phyloP scores from a whole-genome alignment of 2,888 invertebrate species.

The Charanyca ferruginea region DNA sequence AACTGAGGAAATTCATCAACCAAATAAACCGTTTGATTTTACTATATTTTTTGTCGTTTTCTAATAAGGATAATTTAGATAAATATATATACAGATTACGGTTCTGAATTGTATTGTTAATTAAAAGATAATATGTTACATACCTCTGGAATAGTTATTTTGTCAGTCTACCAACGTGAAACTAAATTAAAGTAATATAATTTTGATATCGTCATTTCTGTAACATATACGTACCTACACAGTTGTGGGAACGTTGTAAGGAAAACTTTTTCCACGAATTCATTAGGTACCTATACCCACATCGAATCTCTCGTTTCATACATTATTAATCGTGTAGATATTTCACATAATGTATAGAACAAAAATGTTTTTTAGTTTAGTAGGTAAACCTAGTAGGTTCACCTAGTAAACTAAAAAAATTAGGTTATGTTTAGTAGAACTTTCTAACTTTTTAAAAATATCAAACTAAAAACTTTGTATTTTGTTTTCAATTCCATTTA shows the following conservation, averaged over 20 bases:
- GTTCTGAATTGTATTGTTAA: not conserved
- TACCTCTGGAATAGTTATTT: not conserved
- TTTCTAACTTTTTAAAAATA: too few species aligned
- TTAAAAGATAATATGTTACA: not conserved
- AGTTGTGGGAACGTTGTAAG: not conserved
- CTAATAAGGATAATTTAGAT: not conserved
- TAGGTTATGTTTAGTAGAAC: too few species aligned
- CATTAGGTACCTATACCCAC: not conserved
- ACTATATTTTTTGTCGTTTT: not conserved
- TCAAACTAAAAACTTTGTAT: too few species aligned
- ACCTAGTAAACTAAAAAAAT: too few species aligned
- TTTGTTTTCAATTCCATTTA: too few species aligned
- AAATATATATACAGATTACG: not conserved
- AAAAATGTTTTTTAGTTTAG: too few species aligned
- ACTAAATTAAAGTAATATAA: not conserved
- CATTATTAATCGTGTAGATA: too few species aligned
- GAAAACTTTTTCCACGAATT: not conserved
- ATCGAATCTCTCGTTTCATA: too few species aligned
- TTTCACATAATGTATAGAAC: too few species aligned
- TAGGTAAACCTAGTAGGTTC: too few species aligned
- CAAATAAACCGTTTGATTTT: not conserved
- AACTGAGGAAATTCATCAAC: not conserved
- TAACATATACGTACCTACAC: not conserved
- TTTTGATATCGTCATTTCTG: not conserved
- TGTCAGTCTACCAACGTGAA: not conserved